Conservation (phyloP, 2,113 vertebrate genomes). For the Burhinus bistriatus region DNA sequence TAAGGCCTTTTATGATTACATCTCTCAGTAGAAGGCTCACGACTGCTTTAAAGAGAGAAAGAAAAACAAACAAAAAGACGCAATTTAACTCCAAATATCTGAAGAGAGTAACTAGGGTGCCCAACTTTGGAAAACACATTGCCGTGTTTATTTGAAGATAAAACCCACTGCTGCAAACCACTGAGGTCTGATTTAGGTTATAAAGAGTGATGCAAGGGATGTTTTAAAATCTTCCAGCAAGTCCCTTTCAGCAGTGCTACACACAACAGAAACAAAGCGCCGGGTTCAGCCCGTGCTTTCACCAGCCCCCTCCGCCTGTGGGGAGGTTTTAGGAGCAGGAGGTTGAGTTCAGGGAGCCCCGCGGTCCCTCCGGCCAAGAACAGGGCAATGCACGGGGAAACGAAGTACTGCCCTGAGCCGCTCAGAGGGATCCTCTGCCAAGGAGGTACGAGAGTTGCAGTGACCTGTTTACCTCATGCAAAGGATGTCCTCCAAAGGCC, state of each 20-base stretch:
- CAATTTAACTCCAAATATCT: slow-evolving; percentile 39
- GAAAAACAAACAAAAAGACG: slow-evolving; percentile 44
- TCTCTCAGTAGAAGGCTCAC: slow-evolving; percentile 5
- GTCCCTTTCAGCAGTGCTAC: neutral
- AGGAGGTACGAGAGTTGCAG: neutral
- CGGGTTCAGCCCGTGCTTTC: neutral
- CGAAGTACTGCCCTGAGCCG: neutral
- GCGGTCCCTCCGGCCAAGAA: accelerated
- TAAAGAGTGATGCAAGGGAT: neutral
- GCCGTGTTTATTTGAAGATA: neutral
- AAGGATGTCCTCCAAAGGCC: neutral
- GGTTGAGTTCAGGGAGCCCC: neutral
- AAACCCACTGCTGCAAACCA: neutral
- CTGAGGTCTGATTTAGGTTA: neutral
- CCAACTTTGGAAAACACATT: neutral
- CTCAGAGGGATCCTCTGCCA: neutral
- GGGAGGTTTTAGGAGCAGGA: neutral
- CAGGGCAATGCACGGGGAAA: neutral
- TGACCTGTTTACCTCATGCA: accelerated
- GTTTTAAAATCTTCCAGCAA: neutral
- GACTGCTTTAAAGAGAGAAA: slow-evolving; percentile 28
- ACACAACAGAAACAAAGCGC: neutral
- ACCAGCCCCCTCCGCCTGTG: neutral
- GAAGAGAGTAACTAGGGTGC: neutral
- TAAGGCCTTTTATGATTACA: slow-evolving; percentile 57